Evolutionary conservation across 2,113 vertebrate species (phyloP).

Genomic region (Vulpes ferrilata): DNA sequence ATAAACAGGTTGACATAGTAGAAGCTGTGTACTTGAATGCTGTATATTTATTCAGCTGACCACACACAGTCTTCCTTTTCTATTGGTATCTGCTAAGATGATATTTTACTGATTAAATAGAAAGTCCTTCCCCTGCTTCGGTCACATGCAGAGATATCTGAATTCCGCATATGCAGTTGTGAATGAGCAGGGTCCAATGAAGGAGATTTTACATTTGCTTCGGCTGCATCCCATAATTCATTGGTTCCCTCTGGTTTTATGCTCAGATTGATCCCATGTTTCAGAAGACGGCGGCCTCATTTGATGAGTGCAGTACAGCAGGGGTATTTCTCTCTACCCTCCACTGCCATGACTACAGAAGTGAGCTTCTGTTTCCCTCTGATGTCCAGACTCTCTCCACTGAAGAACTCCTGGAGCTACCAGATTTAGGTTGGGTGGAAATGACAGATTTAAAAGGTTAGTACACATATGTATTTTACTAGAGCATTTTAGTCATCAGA

Average conservation of each 20-base stretch:
- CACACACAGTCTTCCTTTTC: neutral
- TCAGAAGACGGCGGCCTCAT: constrained; percentile 92
- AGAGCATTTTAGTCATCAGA: neutral
- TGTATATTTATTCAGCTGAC: neutral
- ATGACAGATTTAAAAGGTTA: constrained; percentile 82
- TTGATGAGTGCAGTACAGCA: constrained; percentile 93
- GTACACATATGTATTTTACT: neutral
- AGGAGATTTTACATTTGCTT: neutral
- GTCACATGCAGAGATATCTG: neutral
- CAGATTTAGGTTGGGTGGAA: constrained; percentile 80
- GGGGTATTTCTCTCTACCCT: constrained; percentile 94
- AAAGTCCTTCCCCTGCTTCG: neutral
- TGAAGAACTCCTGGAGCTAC: constrained; percentile 72
- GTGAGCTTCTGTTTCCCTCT: constrained; percentile 92
- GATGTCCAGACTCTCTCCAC: constrained; percentile 90
- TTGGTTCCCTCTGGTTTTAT: neutral
- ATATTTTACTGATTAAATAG: neutral
- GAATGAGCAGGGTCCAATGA: neutral
- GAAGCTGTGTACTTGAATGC: neutral
- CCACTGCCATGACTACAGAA: constrained; percentile 89
- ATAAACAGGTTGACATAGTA: neutral
- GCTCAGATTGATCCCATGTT: constrained; percentile 90
- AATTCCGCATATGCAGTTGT: rapidly evolving
- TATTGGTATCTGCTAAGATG: neutral
- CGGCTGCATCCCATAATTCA: neutral